Percentiles rank a stretch among this genome's conserved stretches.
Conservation (phyloP, 2,797 vertebrate species). For the Phoeniculus purpureus region DNA sequence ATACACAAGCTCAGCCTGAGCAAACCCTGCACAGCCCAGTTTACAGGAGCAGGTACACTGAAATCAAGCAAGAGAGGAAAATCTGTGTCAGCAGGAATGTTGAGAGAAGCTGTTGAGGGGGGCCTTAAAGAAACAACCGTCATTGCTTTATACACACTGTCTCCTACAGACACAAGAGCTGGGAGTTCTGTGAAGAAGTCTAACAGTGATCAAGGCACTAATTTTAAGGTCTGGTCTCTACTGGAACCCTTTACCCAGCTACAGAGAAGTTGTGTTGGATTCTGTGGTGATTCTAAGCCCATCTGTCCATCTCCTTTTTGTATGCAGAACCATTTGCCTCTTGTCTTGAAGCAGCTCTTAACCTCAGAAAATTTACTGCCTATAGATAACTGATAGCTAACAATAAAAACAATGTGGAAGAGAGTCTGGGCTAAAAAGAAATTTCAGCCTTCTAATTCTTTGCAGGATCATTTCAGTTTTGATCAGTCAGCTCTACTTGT, state of each 20-base stretch:
- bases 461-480: not conserved
- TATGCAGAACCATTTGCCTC: not conserved
- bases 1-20: not conserved
- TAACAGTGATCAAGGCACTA: not conserved
- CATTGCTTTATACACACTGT: not conserved
- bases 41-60: constrained; percentile 24
- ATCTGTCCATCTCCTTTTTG: not conserved
- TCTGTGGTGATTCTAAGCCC: not conserved
- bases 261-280: not conserved
- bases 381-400: not conserved
- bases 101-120: not conserved
- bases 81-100: constrained; percentile 16
- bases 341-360: not conserved
- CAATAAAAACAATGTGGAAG: not conserved
- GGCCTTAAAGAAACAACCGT: not conserved
- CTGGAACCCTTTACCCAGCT: not conserved
- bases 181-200: not conserved
- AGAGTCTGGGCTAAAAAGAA: not conserved
- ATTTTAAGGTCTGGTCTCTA: not conserved
- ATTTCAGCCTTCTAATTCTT: not conserved
- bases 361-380: not conserved
- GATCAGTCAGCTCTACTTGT: not conserved
- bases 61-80: not conserved
- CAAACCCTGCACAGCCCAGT: not conserved
- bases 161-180: not conserved